phyloP scores from a whole-genome alignment of 2,888 invertebrate species.

The Cepaea hortensis region DNA sequence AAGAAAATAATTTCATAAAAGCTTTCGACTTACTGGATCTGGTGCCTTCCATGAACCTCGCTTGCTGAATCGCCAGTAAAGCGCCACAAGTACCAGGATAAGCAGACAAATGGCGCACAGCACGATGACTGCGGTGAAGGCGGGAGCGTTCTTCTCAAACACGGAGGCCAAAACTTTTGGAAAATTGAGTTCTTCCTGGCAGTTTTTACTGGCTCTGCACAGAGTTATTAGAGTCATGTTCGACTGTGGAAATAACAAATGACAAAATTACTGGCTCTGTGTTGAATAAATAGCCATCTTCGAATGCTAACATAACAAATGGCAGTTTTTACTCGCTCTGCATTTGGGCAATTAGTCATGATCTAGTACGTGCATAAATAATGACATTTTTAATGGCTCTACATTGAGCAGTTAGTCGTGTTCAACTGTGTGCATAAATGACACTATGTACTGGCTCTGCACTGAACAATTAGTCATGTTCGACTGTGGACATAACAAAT shows the following conservation, averaged over 20 bases:
- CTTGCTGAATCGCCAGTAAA: not conserved
- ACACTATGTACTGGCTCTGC: too few relatives aligned
- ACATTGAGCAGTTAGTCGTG: too few relatives aligned
- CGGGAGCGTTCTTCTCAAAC: constrained; percentile 35
- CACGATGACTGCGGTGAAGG: constrained; percentile 20
- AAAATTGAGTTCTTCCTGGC: not conserved
- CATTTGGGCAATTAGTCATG: too few relatives aligned
- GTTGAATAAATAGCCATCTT: not conserved
- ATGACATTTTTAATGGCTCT: too few relatives aligned
- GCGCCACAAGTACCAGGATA: not conserved
- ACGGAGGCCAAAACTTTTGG: not conserved
- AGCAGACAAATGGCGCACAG: constrained; percentile 17
- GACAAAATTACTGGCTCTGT: too few relatives aligned
- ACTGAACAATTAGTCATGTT: too few relatives aligned
- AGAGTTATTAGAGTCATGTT: not conserved
- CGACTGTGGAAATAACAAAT: constrained; percentile 4
- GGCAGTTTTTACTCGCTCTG: too few relatives aligned
- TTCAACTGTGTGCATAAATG: too few relatives aligned
- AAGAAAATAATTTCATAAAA: not conserved
- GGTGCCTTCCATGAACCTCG: constrained; percentile 20
- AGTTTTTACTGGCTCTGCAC: not conserved
- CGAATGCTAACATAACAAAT: not conserved
- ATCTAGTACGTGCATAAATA: too few relatives aligned
- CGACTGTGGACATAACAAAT: too few relatives aligned
- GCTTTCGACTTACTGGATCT: constrained; percentile 7